These are phyloP conservation scores for Corydoras maculifer DNA, from an alignment of 2,113 vertebrate genomes.

Conservation along the genomic window DNA sequence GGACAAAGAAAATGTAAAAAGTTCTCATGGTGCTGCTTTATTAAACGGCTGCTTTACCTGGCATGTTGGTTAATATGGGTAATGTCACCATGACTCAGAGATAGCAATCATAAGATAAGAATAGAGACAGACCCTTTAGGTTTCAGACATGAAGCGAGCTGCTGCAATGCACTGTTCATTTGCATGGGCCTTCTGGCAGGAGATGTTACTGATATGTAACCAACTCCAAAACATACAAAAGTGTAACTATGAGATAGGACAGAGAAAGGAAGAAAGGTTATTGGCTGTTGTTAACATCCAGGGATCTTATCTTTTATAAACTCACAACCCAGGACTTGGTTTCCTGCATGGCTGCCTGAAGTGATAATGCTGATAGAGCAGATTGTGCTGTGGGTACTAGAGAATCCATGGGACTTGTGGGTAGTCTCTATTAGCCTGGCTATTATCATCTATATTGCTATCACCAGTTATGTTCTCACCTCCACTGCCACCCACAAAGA, in stretches of 20 bases:
- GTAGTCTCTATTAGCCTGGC: conserved; percentile 21
- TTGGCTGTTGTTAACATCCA: neutral
- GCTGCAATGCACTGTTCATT: neutral
- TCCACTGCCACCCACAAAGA: conserved; percentile 29
- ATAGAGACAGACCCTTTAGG: no score
- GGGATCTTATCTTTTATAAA: conserved; percentile 1
- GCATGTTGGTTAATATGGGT: conserved; percentile 21
- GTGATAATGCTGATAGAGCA: conserved; percentile 3
- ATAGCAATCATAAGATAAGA: no score
- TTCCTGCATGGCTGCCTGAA: neutral
- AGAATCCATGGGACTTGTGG: conserved; percentile 6
- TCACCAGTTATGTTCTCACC: conserved; percentile 19
- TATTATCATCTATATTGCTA: conserved; percentile 33
- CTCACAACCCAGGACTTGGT: neutral
- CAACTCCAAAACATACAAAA: neutral
- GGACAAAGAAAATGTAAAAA: no score
- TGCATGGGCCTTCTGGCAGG: neutral
- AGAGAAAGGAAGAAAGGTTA: neutral
- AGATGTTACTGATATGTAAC: neutral
- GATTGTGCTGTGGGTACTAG: neutral
- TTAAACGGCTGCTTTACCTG: neutral
- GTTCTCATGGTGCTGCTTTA: neutral
- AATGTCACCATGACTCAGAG: conserved; percentile 19
- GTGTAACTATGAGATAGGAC: neutral
- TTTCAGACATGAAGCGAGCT: no score